phyloP scores from a whole-genome alignment of 2,888 invertebrate genomes.

The Coleophora deauratella region DNA sequence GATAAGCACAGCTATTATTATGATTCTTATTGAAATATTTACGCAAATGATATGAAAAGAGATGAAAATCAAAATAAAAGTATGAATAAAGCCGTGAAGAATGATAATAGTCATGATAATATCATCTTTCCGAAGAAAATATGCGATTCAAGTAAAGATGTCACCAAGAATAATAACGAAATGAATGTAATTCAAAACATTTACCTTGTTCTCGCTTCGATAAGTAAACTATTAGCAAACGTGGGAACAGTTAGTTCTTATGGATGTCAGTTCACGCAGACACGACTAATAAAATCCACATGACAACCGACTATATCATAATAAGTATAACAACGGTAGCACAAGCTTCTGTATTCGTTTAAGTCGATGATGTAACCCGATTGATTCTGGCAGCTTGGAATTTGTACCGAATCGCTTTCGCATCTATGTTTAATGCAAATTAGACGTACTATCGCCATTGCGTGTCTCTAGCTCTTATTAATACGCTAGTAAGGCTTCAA shows the following conservation, averaged over 20 bases:
- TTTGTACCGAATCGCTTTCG: conserved; percentile 30
- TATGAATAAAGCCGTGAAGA: too few species aligned
- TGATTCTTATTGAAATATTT: too few species aligned
- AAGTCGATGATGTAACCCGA: conserved; percentile 27
- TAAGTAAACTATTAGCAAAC: not conserved
- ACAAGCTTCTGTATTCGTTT: conserved; percentile 11
- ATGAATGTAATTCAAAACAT: too few species aligned
- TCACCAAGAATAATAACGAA: too few species aligned
- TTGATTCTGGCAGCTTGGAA: conserved; percentile 35
- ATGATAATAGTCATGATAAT: too few species aligned
- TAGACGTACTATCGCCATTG: conserved; percentile 24
- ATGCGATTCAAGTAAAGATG: too few species aligned
- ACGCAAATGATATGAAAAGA: too few species aligned
- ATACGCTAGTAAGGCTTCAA: conserved; percentile 29
- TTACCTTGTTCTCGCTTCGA: too few species aligned
- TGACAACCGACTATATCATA: conserved; percentile 13
- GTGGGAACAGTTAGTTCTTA: conserved; percentile 3
- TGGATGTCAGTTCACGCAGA: too few species aligned
- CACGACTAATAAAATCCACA: conserved; percentile 27
- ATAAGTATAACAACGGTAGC: conserved; percentile 13
- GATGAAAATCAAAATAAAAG: too few species aligned
- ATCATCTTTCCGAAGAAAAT: not conserved
- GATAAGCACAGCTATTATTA: too few species aligned
- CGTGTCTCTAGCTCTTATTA: conserved; percentile 33
- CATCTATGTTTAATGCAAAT: conserved; percentile 39